phyloP scores from a whole-genome alignment of 2,888 invertebrate genomes.

The Achlya flavicornis region DNA sequence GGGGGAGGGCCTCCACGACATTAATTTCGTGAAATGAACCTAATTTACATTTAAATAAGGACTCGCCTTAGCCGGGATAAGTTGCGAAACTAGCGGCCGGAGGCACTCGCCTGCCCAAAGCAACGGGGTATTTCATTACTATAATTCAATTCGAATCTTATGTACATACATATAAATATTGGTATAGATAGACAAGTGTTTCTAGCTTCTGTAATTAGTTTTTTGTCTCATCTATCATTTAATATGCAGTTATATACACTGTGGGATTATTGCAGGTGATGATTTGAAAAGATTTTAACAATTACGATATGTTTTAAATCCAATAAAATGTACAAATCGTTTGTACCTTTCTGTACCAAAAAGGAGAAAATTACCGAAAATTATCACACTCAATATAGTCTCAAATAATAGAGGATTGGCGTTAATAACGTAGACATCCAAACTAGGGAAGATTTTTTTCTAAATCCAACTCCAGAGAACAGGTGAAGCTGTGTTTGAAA shows the following conservation, averaged over 20 bases:
- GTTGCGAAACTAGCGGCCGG: conserved; percentile 82
- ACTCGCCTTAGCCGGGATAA: conserved; percentile 84
- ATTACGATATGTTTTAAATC: too few relatives aligned
- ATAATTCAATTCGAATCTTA: conserved; percentile 80
- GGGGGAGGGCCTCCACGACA: conserved; percentile 87
- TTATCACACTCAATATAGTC: too few relatives aligned
- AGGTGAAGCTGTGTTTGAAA: too few relatives aligned
- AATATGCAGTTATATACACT: not conserved
- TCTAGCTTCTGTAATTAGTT: conserved; percentile 9
- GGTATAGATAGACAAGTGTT: conserved; percentile 18
- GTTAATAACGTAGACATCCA: too few relatives aligned
- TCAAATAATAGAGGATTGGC: too few relatives aligned
- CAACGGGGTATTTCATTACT: conserved; percentile 79
- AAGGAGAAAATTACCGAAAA: too few relatives aligned
- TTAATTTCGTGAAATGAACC: conserved; percentile 95
- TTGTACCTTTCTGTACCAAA: too few relatives aligned
- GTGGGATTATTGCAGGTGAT: not conserved
- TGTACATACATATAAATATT: conserved; percentile 41
- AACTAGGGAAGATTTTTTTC: too few relatives aligned
- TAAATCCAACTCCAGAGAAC: too few relatives aligned
- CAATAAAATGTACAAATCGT: too few relatives aligned
- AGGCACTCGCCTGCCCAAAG: conserved; percentile 77
- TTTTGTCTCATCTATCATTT: conserved; percentile 14
- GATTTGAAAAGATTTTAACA: too few relatives aligned
- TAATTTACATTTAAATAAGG: conserved; percentile 96